A percentile compares a stretch with the other conserved stretches of the same genome.
These are phyloP conservation scores for Diplosoma virens DNA, from an alignment of 23 tunicate species.

Conservation along the genomic window DNA sequence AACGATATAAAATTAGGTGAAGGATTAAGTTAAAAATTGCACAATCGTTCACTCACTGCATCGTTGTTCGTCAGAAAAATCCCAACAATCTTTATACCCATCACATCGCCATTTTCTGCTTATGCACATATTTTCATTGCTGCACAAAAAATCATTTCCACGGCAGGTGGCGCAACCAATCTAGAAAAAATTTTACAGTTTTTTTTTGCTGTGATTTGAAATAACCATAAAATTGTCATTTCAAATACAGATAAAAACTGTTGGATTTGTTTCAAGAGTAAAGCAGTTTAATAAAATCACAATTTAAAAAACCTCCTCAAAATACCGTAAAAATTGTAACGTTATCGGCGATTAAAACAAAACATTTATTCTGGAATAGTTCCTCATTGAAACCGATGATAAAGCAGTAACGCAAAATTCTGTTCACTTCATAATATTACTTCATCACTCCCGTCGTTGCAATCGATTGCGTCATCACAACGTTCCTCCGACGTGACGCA, in stretches of 20 bases:
- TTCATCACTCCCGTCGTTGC: constrained; percentile 43
- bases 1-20: too few relatives aligned
- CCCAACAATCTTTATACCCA: constrained; percentile 45
- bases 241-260: too few relatives aligned
- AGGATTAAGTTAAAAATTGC: background rate
- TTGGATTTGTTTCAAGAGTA: background rate
- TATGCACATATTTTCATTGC: constrained; percentile 31
- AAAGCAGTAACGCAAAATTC: too few relatives aligned
- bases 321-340: too few relatives aligned
- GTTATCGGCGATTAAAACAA: too few relatives aligned
- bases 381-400: too few relatives aligned
- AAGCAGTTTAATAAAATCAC: too few relatives aligned
- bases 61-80: constrained; percentile 40
- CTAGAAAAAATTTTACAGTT: constrained; percentile 8
- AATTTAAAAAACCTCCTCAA: too few relatives aligned
- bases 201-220: too few relatives aligned
- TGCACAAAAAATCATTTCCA: constrained; percentile 33
- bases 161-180: constrained; percentile 25
- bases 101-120: constrained; percentile 32
- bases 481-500: constrained; percentile 4
- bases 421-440: background rate
- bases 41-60: constrained; percentile 40
- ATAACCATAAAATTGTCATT: too few relatives aligned
- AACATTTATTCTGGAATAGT: too few relatives aligned
- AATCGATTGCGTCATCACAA: constrained; percentile 21